Base-by-base conservation (phyloP, 2,113 vertebrate species). In the Planiliza haematocheilus region DNA sequence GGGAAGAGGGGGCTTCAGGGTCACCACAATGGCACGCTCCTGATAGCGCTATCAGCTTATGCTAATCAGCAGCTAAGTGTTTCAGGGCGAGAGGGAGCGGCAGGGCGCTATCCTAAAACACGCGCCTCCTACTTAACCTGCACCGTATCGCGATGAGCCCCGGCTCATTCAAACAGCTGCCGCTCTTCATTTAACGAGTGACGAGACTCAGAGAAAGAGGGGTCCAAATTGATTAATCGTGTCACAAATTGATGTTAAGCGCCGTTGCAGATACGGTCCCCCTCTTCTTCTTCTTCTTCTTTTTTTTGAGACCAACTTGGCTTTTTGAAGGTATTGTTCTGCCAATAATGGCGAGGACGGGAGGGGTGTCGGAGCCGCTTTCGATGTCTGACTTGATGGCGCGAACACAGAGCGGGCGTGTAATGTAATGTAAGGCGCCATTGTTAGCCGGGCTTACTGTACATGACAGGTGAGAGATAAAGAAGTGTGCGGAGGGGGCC, bases 61-160 rank as follows among this genome's bases (percentile, higher is more conserved):
- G 93, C 93, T 94, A 93, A 94, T 94, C 88, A 88, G 70, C 81
- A 66, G 86, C 91, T 92, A 93, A 94, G 92, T 93, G 92, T 91
- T 91, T 91, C 83, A 81, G 90, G 86, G 90, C 37, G 83, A 84
- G 69, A 46, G 80, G 53, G 82, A 83, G 74, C 69, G 48, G 67
- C 70, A 64, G 84, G 88, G 83, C 77, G 82, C 89, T 78, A 81
- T 86, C 90, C 90, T 85, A 81, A 90, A 91, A 91, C 88, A 85
- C 24, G 86, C 82, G 67, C 78, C 69, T 87, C 85, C 88, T 86
- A 91, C 92, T 93, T 94, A 93, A 94, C 92, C 93, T 88, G 83
- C 83, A 57, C 80, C 83, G 34, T 93, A 93, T 93, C 92, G 14
- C 71, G 90, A 91, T 92, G 87, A 90, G 91, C 88, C 71, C 66